A percentile compares a stretch with the other conserved stretches of the same genome.
Evolutionary conservation across 2,113 vertebrate species (phyloP).

Genomic region (Notarius lentiginosus): DNA sequence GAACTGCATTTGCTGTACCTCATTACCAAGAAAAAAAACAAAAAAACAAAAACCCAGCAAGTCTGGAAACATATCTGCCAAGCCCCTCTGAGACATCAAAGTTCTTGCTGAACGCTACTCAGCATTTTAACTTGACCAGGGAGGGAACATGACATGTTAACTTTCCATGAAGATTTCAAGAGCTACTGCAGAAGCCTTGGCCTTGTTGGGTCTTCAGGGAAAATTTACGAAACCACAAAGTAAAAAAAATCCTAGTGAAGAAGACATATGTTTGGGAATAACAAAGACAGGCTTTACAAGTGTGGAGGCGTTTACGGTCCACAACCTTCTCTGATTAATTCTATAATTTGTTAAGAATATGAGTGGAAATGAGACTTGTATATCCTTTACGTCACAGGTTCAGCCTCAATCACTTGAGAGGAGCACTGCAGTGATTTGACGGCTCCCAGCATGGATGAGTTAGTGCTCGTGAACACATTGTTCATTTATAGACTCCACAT

Average conservation of each 20-base stretch:
- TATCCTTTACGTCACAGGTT: not conserved
- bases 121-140: conserved; percentile 12
- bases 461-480: conserved; percentile 14
- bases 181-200: not conserved
- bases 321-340: not conserved
- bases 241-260: not conserved
- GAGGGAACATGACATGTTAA: conserved; percentile 1
- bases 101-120: not conserved
- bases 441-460: conserved; percentile 12
- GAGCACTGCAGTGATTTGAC: not conserved
- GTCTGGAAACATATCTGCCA: conserved; percentile 21
- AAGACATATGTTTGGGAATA: not conserved
- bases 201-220: not conserved
- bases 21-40: conserved; percentile 18
- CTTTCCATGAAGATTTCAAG: conserved; percentile 6
- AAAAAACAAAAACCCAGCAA: not conserved
- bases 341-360: not conserved
- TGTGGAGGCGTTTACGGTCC: not conserved
- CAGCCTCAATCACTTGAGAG: not conserved
- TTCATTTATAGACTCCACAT: conserved; percentile 32
- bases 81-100: conserved; percentile 12
- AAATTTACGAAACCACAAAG: not conserved
- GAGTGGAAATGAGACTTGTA: conserved; percentile 3
- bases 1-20: conserved; percentile 20
- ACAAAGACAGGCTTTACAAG: not conserved